Evolutionary conservation across 2,888 invertebrate species (phyloP).

Genomic region (Orthosia incerta): DNA sequence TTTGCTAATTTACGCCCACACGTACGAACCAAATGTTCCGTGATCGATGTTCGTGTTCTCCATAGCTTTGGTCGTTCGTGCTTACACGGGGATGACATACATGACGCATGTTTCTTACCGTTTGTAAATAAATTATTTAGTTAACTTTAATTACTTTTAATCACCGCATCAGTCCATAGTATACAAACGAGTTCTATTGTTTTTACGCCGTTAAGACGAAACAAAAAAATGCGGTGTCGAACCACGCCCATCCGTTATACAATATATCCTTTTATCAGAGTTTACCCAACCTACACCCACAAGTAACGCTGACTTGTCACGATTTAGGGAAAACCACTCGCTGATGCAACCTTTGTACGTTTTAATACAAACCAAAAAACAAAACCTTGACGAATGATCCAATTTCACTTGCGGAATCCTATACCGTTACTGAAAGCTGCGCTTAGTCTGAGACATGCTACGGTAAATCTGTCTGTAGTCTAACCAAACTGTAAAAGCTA

Average conservation of each 20-base stretch:
- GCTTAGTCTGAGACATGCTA: slow-evolving; percentile 61
- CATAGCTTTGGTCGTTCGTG: no score
- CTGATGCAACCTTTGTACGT: slow-evolving; percentile 45
- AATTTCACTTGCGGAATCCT: slow-evolving; percentile 63
- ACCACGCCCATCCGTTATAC: slow-evolving; percentile 59
- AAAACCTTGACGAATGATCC: slow-evolving; percentile 60
- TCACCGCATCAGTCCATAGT: slow-evolving; percentile 1
- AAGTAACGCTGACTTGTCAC: slow-evolving; percentile 24
- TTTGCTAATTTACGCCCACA: no score
- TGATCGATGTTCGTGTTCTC: no score
- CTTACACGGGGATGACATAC: neutral
- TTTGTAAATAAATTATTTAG: slow-evolving; percentile 8
- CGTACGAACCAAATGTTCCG: no score
- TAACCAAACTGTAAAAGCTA: slow-evolving; percentile 59
- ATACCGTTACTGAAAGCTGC: slow-evolving; percentile 64
- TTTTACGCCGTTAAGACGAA: slow-evolving; percentile 7
- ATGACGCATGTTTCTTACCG: slow-evolving; percentile 9
- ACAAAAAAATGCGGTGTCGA: neutral
- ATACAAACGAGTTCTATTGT: neutral
- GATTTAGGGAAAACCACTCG: slow-evolving; percentile 34
- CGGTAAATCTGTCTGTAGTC: slow-evolving; percentile 61
- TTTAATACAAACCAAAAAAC: slow-evolving; percentile 53
- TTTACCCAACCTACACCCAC: slow-evolving; percentile 57
- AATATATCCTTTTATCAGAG: slow-evolving; percentile 46
- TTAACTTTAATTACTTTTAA: slow-evolving; percentile 20